These are phyloP conservation scores for Aurelia aurita DNA, from an alignment of 30 jellyfish, hydroid and myxozoan species.

Conservation along the genomic window DNA sequence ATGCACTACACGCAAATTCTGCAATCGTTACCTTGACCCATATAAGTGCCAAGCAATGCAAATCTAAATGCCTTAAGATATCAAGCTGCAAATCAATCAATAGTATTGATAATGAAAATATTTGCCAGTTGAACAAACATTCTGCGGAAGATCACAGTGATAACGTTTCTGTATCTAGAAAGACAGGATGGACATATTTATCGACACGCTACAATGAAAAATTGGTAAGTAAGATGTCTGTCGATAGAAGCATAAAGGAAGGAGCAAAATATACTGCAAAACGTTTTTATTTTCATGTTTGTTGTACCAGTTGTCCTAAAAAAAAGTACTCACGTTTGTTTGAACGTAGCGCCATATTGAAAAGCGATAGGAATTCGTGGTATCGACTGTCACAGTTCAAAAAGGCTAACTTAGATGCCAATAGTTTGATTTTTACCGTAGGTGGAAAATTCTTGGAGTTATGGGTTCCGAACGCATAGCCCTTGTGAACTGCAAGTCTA, in stretches of 20 bases:
- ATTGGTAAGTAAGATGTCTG: not conserved
- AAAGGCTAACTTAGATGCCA: no score
- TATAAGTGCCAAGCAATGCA: not conserved
- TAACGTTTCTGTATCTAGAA: not conserved
- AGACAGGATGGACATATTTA: constrained; percentile 12
- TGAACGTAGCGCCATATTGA: no score
- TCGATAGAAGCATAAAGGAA: no score
- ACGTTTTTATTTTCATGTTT: not conserved
- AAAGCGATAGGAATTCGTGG: no score
- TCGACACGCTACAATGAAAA: not conserved
- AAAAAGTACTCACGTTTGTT: no score
- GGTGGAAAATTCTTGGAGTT: no score
- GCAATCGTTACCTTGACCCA: not conserved
- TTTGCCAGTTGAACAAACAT: constrained; percentile 5
- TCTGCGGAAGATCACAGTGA: constrained; percentile 1
- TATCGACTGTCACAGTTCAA: no score
- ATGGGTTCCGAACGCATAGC: no score
- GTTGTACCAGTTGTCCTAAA: not conserved
- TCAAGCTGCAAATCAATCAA: constrained; percentile 1
- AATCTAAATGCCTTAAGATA: not conserved
- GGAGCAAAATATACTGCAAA: no score
- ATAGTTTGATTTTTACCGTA: no score
- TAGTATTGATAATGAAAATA: not conserved
- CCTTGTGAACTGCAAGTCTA: no score
- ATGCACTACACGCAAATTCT: no score